Base-by-base conservation (phyloP, 2,113 vertebrate genomes). In the Pseudopipra pipra region DNA sequence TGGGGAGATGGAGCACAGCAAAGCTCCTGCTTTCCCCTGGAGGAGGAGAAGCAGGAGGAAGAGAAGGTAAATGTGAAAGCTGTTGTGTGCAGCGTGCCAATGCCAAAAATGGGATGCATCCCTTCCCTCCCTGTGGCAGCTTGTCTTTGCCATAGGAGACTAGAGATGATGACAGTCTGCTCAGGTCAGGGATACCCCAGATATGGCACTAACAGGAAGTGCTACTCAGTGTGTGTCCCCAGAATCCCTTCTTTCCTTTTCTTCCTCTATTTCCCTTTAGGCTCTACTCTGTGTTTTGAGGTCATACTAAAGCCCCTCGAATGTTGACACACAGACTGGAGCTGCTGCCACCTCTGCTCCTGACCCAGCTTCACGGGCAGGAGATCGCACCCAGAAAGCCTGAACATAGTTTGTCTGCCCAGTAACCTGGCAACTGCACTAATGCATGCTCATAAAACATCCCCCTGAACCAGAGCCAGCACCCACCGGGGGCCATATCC, bases 401-500 rank as follows among this genome's bases (percentile, higher is more conserved):
- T 6, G 66, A 82, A 12, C 88, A 87, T 11, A 95, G 93, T 96
- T 96, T 93, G 85, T 90, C 87, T 89, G 94, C 94, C 23, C 79
- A 83, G 95, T 95, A 91, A 94, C 93, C 89, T 91, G 91, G 95
- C 89, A 96, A 96, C 96, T 74, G 72, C 85, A 85, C 55, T 94
- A 23, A 39, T 68, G 94, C 73, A 76, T 78, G 94, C 35, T 54
- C 90, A 90, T 74, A 80, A 93, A 91, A 85, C 86, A 88, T 74
- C 63, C 49, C 56, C 90, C 94, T 94, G 96, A 96, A 66, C 12
- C 1, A 3, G 59, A 80, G 96, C 95, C 95, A 96, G 88, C 92
- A 47, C 88, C 83, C 88, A 33, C 88, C 0, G 1, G 30, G 63
- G 94, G 59, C 76, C 0, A 0, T 37, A 88, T 93, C 94, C 86